phyloP scores from a whole-genome alignment of 2,113 vertebrate genomes.

The Isurus oxyrinchus region DNA sequence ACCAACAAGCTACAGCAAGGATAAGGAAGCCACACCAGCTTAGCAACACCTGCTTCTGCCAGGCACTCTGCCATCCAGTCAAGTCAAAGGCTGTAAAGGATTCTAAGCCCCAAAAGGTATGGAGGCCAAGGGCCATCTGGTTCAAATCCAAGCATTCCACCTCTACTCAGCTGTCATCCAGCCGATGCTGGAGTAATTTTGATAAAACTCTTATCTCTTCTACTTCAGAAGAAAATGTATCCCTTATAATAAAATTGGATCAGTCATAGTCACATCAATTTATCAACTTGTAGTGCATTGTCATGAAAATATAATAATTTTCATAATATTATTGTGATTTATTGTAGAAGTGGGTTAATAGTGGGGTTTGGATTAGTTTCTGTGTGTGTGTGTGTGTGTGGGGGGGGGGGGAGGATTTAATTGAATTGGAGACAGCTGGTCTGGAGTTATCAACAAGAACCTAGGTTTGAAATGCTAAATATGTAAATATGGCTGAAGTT shows the following conservation, averaged over 20 bases:
- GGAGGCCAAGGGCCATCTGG: background rate
- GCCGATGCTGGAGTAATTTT: background rate
- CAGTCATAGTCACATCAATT: background rate
- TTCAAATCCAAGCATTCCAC: background rate
- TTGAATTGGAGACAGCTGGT: no score
- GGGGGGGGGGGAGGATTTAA: no score
- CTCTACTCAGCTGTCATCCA: background rate
- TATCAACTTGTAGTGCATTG: background rate
- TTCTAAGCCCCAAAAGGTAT: background rate
- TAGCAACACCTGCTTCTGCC: background rate
- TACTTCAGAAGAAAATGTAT: background rate
- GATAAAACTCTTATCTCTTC: background rate
- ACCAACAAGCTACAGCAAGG: background rate
- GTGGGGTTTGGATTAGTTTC: no score
- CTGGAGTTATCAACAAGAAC: no score
- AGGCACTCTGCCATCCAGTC: background rate
- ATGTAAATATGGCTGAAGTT: no score
- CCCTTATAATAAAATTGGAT: background rate
- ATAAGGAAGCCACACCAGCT: background rate
- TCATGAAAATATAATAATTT: no score
- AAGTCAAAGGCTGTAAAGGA: background rate
- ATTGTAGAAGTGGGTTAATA: no score
- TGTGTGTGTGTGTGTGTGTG: no score
- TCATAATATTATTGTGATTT: no score
- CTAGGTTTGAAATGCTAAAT: no score